A percentile compares a stretch with the other conserved stretches of the same genome.
Conservation (phyloP, 1,140 invertebrate species). For the Campoletis sonorensis region DNA sequence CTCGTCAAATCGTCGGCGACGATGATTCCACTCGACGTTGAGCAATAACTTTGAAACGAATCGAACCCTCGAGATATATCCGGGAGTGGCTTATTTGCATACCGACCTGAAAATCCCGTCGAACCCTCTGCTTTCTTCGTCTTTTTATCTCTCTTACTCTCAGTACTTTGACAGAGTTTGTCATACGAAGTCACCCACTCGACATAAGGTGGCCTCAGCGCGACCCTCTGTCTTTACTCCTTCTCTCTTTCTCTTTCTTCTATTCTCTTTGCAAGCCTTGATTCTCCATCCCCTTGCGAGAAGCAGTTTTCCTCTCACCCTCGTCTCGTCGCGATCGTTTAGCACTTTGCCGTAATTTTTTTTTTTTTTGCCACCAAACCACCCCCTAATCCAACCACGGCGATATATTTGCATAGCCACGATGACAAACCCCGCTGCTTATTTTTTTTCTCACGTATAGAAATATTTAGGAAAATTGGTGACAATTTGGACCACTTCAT, state of each 20-base stretch:
- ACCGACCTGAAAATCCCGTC: slow-evolving; percentile 50
- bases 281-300: background rate
- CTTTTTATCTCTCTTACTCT: slow-evolving; percentile 26
- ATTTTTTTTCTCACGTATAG: slow-evolving; percentile 13
- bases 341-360: slow-evolving; percentile 71
- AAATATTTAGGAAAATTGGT: background rate
- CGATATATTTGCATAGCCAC: slow-evolving; percentile 66
- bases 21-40: slow-evolving; percentile 51
- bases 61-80: slow-evolving; percentile 56
- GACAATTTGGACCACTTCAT: background rate
- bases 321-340: slow-evolving; percentile 64
- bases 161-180: slow-evolving; percentile 41
- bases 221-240: background rate
- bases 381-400: slow-evolving; percentile 16
- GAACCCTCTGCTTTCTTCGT: slow-evolving; percentile 35
- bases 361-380: slow-evolving; percentile 56
- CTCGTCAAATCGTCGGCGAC: slow-evolving; percentile 49
- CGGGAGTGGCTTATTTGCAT: slow-evolving; percentile 58
- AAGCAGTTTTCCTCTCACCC: slow-evolving; percentile 39
- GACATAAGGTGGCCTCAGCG: slow-evolving; percentile 64
- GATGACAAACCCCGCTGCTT: slow-evolving; percentile 41
- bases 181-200: slow-evolving; percentile 65
- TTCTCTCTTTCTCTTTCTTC: slow-evolving; percentile 28
- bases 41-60: slow-evolving; percentile 56
- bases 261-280: slow-evolving; percentile 31